Conservation (phyloP, 2,113 vertebrate species). For the Rafetus swinhoei region DNA sequence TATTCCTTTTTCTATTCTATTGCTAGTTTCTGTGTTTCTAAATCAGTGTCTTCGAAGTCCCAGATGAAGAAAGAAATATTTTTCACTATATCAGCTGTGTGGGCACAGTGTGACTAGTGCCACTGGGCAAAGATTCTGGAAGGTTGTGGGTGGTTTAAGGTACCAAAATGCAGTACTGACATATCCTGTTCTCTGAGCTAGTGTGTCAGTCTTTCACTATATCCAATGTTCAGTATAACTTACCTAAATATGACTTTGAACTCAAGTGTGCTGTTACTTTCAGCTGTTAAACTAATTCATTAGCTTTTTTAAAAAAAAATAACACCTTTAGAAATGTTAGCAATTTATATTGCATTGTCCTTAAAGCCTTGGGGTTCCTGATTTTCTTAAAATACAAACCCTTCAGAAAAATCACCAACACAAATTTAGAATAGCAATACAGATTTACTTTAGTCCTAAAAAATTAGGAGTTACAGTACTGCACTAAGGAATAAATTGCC, state of each 20-base stretch:
- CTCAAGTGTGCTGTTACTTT: not conserved
- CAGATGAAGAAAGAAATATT: not conserved
- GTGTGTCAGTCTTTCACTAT: not conserved
- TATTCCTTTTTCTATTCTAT: too few species aligned
- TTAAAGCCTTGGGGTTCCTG: not conserved
- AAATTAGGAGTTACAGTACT: not conserved
- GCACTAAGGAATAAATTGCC: not conserved
- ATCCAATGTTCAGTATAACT: not conserved
- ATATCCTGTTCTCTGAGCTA: not conserved
- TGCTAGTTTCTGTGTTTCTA: not conserved
- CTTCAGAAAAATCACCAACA: not conserved
- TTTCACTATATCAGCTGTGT: not conserved
- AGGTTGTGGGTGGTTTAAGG: not conserved
- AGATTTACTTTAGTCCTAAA: not conserved
- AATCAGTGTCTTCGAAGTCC: not conserved
- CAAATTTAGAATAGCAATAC: accelerated
- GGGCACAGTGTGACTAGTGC: not conserved
- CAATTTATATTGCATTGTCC: not conserved
- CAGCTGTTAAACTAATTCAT: not conserved
- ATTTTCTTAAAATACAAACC: not conserved
- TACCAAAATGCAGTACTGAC: not conserved
- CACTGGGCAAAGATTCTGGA: not conserved
- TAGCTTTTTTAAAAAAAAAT: not conserved
- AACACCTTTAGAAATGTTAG: not conserved
- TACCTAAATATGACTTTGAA: not conserved